Evolutionary conservation across 2,888 invertebrate genomes (phyloP), one percentile per base, ranked within the genome.

Genomic region (Cinara cedri): DNA sequence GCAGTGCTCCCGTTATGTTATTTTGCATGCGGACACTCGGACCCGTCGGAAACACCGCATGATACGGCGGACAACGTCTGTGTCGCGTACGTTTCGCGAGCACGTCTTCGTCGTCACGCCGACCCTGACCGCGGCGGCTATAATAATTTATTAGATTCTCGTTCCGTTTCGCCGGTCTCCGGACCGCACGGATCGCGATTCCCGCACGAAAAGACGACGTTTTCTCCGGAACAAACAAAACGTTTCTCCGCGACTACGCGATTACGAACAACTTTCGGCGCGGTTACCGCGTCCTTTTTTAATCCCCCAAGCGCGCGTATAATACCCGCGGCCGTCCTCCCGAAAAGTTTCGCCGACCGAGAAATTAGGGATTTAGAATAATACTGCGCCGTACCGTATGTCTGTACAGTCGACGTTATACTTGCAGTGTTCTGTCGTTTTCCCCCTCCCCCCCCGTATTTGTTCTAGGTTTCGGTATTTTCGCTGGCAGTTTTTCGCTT

Each of bases 161-260:
- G 34, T 44, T 72, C n/a, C 24, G n/a, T 60, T 46, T 46, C n/a
- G 13, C 0, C 26, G 60, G 57, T 13, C n/a, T 19, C 14, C 8
- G 11, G 9, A 11, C 13, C 9, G 3, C 42, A 55, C 34, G 19
- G 42, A 42, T 34, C 54, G 13, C 54, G 13, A 2, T 70, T 19
- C 1, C 3, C 3, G 19, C 34, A 13, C 11, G 26, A 26, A 68
- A 68, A 16, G 57, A 24, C 26, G 26, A 1, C 46, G 26, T 60
- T 60, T 60, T 26, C 26, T 26, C 57, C n/a, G 57, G 24, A 49
- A 26, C 49, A 46, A 26, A 60, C 46, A 49, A 49, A 72, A 49
- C 26, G 60, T 72, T 72, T 72, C 34, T 34, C 34, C 34, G 3
- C 14, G 60, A 16, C n/a, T 72, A 49, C 55, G 55, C 55, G 55